Conservation (phyloP, 2,113 vertebrate species). For the Helogale parvula region DNA sequence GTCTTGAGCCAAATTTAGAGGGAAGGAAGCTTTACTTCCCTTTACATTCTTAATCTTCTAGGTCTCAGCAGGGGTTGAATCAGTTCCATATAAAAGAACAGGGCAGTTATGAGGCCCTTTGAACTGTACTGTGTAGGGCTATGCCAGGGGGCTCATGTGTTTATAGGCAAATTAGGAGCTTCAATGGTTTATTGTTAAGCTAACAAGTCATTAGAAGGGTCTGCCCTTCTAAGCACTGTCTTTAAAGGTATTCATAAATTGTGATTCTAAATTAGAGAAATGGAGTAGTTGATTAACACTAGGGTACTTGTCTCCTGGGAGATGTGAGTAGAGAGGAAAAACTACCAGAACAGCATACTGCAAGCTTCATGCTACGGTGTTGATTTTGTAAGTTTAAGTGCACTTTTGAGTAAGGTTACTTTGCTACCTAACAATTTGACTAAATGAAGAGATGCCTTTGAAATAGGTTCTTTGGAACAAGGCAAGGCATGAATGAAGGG, state of each 20-base stretch:
- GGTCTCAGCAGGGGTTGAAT: conserved; percentile 82
- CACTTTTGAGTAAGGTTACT: background rate
- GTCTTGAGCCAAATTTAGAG: conserved; percentile 59
- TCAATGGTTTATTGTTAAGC: conserved; percentile 64
- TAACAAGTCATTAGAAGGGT: conserved; percentile 75
- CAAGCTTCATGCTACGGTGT: background rate
- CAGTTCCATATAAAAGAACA: conserved; percentile 70
- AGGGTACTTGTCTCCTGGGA: background rate
- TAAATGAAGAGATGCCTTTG: background rate
- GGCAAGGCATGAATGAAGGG: background rate
- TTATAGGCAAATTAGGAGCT: conserved; percentile 80
- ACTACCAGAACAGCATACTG: background rate
- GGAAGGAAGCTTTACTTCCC: conserved; percentile 53
- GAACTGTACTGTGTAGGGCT: conserved; percentile 68
- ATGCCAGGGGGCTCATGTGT: conserved; percentile 72
- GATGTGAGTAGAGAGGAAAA: background rate
- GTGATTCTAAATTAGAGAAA: conserved; percentile 38
- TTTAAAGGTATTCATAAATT: conserved; percentile 58
- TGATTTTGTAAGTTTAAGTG: background rate
- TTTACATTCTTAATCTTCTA: conserved; percentile 78
- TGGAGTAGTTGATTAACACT: background rate
- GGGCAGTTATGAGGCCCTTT: conserved; percentile 80
- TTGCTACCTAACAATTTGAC: background rate
- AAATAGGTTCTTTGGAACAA: background rate
- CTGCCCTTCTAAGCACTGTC: conserved; percentile 54